Evolutionary conservation across 2,888 invertebrate genomes (phyloP).

Genomic region (Drosophila ustulata): DNA sequence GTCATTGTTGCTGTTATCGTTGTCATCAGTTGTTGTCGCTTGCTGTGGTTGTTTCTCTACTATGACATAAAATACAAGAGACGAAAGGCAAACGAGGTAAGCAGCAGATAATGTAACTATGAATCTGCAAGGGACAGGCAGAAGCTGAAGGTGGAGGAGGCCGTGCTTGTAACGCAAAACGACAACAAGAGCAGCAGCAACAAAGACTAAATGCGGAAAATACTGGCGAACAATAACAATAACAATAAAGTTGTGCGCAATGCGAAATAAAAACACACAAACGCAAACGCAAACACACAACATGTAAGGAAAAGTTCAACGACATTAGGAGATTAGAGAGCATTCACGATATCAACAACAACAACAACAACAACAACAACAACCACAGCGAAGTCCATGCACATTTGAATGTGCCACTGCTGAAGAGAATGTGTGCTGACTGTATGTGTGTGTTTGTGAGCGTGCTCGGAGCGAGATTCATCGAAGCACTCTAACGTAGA

Average conservation of each 20-base stretch:
- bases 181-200: slow-evolving; percentile 18
- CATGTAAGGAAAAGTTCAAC: slow-evolving; percentile 65
- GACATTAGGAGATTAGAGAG: slow-evolving; percentile 80
- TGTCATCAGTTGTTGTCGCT: slow-evolving; percentile 59
- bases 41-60: slow-evolving; percentile 46
- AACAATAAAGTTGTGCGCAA: slow-evolving; percentile 66
- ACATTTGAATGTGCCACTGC: slow-evolving; percentile 67
- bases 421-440: slow-evolving; percentile 9
- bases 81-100: slow-evolving; percentile 23
- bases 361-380: slow-evolving; percentile 30
- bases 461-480: slow-evolving; percentile 47
- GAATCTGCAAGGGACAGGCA: slow-evolving; percentile 51
- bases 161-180: slow-evolving; percentile 8
- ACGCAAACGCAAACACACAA: neutral
- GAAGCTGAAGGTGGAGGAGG: neutral
- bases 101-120: slow-evolving; percentile 23
- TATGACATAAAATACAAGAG: slow-evolving; percentile 67
- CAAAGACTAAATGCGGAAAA: slow-evolving; percentile 55
- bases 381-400: slow-evolving; percentile 50
- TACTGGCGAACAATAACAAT: slow-evolving; percentile 58
- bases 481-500: slow-evolving; percentile 53
- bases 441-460: slow-evolving; percentile 21
- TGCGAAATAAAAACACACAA: slow-evolving; percentile 37
- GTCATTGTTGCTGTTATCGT: slow-evolving; percentile 59
- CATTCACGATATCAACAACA: slow-evolving; percentile 59